phyloP scores from a whole-genome alignment of 2,888 invertebrate genomes.

The Conistra vaccinii region DNA sequence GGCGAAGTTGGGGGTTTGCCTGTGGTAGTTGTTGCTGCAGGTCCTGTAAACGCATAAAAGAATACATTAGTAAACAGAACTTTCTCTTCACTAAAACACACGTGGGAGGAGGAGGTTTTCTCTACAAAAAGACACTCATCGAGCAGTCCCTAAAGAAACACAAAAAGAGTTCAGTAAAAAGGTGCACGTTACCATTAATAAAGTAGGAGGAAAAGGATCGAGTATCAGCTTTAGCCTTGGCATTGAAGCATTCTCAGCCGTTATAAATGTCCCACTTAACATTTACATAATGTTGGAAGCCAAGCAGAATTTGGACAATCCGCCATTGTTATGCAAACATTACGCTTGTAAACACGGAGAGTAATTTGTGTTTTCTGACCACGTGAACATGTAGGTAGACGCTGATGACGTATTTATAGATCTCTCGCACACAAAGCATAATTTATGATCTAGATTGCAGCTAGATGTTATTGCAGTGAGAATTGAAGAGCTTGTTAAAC shows the following conservation, averaged over 20 bases:
- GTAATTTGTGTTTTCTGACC: conserved; percentile 30
- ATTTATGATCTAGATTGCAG: conserved; percentile 33
- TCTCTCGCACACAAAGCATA: conserved; percentile 9
- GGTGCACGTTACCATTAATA: conserved; percentile 70
- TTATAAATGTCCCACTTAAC: conserved; percentile 20
- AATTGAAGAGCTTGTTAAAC: not conserved
- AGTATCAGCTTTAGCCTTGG: conserved; percentile 80
- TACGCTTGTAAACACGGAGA: conserved; percentile 27
- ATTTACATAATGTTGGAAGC: conserved; percentile 46
- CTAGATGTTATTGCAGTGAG: not conserved
- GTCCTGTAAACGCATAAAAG: conserved; percentile 79
- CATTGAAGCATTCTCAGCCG: conserved; percentile 60
- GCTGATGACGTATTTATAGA: conserved; percentile 19
- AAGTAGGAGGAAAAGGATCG: conserved; percentile 43
- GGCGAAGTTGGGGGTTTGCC: conserved; percentile 68
- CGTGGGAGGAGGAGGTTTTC: not conserved
- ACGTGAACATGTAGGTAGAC: conserved; percentile 23
- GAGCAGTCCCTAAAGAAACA: not conserved
- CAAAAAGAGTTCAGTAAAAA: conserved; percentile 49
- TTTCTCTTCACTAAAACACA: not conserved
- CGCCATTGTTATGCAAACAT: conserved; percentile 44
- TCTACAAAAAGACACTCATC: not conserved
- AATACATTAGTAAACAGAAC: conserved; percentile 52
- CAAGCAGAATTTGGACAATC: conserved; percentile 45
- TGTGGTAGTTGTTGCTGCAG: conserved; percentile 73